phyloP scores from a whole-genome alignment of 2,888 invertebrate species.

The Linnaemya tessellans region DNA sequence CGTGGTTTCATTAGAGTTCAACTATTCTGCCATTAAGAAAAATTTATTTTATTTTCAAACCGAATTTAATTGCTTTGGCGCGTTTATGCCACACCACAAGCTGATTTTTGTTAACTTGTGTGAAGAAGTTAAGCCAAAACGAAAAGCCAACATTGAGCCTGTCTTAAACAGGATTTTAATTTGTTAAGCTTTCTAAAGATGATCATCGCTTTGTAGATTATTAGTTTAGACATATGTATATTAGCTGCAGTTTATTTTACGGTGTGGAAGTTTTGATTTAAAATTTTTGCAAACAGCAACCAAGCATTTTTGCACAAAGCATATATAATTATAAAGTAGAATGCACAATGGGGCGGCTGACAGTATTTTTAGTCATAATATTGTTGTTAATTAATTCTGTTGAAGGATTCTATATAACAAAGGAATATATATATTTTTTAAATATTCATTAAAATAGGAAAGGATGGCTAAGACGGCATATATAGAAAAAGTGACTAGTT shows the following conservation, averaged over 20 bases:
- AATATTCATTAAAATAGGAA: no score
- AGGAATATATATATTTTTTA: no score
- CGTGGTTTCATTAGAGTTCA: no score
- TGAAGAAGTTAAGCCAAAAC: conserved; percentile 1
- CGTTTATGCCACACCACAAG: conserved; percentile 10
- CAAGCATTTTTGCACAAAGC: neutral
- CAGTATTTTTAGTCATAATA: neutral
- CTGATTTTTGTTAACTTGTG: neutral
- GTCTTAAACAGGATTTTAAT: conserved; percentile 67
- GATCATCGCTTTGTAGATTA: conserved; percentile 46
- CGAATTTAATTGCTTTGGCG: conserved; percentile 56
- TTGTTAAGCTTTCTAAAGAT: conserved; percentile 70
- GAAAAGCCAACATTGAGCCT: conserved; percentile 42
- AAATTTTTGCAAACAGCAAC: conserved; percentile 45
- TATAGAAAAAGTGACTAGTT: no score
- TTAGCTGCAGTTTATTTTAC: conserved; percentile 61
- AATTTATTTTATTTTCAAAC: conserved; percentile 28
- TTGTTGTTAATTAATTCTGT: no score
- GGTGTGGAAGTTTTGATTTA: conserved; percentile 56
- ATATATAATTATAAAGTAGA: neutral
- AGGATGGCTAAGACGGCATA: no score
- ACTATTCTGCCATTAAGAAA: neutral
- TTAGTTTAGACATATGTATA: conserved; percentile 56
- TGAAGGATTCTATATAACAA: no score
- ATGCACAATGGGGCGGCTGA: neutral